Evolutionary conservation across 2,888 invertebrate genomes (phyloP), one percentile per base, ranked within the genome.

Genomic region (Galeruca laticollis): DNA sequence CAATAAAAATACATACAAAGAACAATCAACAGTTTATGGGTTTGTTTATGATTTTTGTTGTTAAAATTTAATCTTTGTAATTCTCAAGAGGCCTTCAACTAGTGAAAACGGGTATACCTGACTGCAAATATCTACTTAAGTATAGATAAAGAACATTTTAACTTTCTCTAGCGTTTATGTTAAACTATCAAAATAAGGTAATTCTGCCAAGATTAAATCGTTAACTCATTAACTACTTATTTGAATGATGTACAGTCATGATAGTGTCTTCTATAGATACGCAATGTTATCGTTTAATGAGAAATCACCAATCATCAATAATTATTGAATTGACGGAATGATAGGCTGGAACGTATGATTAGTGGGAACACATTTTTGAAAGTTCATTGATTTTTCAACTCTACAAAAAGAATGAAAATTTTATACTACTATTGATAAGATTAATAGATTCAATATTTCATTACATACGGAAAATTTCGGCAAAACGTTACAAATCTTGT

Each of bases 181-280:
- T 52, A 11, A 21, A 52, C 13, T 21, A 52, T 26, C 52, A 52
- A 52, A 26, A 26, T 52, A 26, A 52, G 52, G 52, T 52, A 52
- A 52, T 26, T 26, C 52, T 52, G 21, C 2, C 52, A 26, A 52
- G 52, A 26, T 52, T 21, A 15, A 21, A 26, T 52, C 52, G 15
- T 21, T 52, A 21, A 8, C 20, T 21, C 26, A 52, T 52, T 52
- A 26, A 52, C 52, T 52, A 21, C 10, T 52, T 21, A 52, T 26
- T 52, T 52, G 52, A 52, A 52, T 52, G 21, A 21, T 52, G 21
- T 13, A 15, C 5, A 26, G 21, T 21, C 52, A 52, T 21, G 52
- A 52, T 52, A 52, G 52, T 13, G 26, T 26, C 52, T 52, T 52
- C 8, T 49, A 9, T 26, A 26, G 21, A 52, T 52, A 26, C 6